Evolutionary conservation across 2,113 vertebrate species (phyloP).

Genomic region (Rattus norvegicus): GRCr8 NC_086032.1:26568001-26568500

Average conservation of each 20-base stretch:
- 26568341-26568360: conserved; percentile 59
- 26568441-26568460: conserved; percentile 28
- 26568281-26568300: conserved; percentile 28
- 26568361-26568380: conserved; percentile 58
- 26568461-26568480: not conserved
- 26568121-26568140: not conserved
- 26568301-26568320: conserved; percentile 36
- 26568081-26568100: not conserved
- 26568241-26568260: conserved; percentile 48
- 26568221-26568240: not conserved
- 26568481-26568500: not conserved
- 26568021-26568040: not conserved
- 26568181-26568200: not conserved
- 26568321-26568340: conserved; percentile 36
- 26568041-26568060: not conserved
- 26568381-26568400: conserved; percentile 59
- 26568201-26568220: not conserved
- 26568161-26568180: not conserved
- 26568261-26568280: conserved; percentile 44
- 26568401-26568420: conserved; percentile 62
- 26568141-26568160: not conserved
- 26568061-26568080: not conserved
- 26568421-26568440: conserved; percentile 53
- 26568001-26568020: not conserved
- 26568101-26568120: not conserved